Evolutionary conservation across 1,140 invertebrate species (phyloP), one percentile per base, ranked within the genome.

Genomic region (Lutraria rhynchaena): DNA sequence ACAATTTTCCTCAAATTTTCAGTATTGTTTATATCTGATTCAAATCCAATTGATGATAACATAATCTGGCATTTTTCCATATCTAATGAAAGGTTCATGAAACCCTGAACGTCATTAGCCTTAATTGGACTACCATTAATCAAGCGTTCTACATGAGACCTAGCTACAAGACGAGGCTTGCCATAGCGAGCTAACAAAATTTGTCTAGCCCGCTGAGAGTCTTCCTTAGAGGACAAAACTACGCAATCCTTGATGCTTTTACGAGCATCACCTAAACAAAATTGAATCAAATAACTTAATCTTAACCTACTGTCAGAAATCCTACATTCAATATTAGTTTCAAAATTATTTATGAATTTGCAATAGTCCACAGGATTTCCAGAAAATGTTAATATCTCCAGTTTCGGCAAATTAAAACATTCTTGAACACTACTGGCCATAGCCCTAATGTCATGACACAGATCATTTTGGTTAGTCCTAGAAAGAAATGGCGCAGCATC

Each of bases 281-380:
- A 65, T 65, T 65, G 60, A 65, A 65, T 65, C 11, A 65, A 65
- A 65, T 65, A 65, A 65, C 60, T 35, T 11, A 65, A 24, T 35
- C 60, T 75, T n/a, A 35, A 15, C 9, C 55, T 37, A 65, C 37
- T 33, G 29, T 76, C 74, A 31, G 9, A 51, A 9, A 65, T 11
- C 46, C 35, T 60, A 27, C 7, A 60, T 33, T 76, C 60, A 19
- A 76, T 27, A 65, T 65, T 63, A 27, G 60, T 76, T 27, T 67
- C 75, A 78, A 69, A 65, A 55, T 51, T 67, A n/a, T 58, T 67
- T 27, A 78, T 78, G 57, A 69, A 69, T 67, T 67, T 67, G 35
- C 75, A 57, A 46, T 78, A 67, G 33, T 78, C 63, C 9, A 57
- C 27, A 9, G 61, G 46, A 19, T 78, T 78, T 37, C 49, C 61